phyloP scores from a whole-genome alignment of 53 echinoderm and acorn worm genomes.

The Patiria pectinifera region DNA sequence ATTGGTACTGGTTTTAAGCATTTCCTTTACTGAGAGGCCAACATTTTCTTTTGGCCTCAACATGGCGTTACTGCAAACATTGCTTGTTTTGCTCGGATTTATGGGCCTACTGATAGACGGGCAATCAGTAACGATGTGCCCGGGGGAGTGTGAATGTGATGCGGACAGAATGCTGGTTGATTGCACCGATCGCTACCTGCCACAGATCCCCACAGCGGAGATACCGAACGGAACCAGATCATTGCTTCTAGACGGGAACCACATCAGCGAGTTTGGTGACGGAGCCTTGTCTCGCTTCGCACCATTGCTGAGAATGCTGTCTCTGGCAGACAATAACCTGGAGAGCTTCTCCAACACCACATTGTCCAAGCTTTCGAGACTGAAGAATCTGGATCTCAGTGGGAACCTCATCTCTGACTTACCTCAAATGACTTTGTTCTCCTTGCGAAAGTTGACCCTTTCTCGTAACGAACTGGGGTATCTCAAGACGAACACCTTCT shows the following conservation, averaged over 20 bases:
- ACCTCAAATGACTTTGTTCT: neutral
- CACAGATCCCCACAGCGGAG: neutral
- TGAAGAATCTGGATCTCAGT: conserved; percentile 26
- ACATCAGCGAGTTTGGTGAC: neutral
- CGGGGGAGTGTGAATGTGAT: neutral
- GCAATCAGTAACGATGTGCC: neutral
- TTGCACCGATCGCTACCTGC: neutral
- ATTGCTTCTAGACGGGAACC: conserved; percentile 5
- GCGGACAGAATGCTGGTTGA: neutral
- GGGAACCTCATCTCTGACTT: conserved; percentile 31
- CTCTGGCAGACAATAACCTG: conserved; percentile 30
- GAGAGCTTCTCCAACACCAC: conserved; percentile 8
- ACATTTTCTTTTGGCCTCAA: neutral
- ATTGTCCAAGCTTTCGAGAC: neutral
- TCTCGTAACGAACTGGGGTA: conserved; percentile 27
- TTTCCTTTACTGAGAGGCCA: neutral
- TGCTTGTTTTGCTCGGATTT: neutral
- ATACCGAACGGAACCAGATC: conserved; percentile 5
- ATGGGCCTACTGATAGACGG: neutral
- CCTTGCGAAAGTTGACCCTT: conserved; percentile 23
- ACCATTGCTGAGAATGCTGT: conserved; percentile 20
- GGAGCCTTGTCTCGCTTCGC: neutral
- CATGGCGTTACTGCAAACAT: neutral
- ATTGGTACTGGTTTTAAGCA: neutral
- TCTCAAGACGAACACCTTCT: neutral